Base-by-base conservation (phyloP, 2,113 vertebrate species). In the Jaculus jaculus region DNA sequence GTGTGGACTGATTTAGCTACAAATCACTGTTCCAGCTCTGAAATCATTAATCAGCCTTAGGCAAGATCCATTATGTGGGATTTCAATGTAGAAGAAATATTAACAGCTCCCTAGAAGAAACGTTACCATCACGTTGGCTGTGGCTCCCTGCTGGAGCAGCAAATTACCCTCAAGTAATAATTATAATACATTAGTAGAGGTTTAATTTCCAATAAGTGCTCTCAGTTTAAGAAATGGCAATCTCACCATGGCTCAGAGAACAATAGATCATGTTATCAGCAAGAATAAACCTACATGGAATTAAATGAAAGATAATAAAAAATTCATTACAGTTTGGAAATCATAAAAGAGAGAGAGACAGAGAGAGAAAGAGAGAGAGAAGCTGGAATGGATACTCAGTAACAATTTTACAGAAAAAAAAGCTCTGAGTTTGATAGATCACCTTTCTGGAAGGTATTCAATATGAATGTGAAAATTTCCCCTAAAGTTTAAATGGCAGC, bases 81-180 rank as follows among this genome's bases (percentile, higher is more conserved):
- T 97, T 98, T 98, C 93, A 97, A 71, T 20, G 28, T 82, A 96
- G 96, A 97, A 97, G 96, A 98, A 98, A 98, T 97, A 98, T 97
- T 97, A 98, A 95, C 86, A 7, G 84, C 91, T 98, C 94, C 92
- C 92, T 96, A 91, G 97, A 97, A 98, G 95, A 97, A 97, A 96
- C 0, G 85, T 96, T 98, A 95, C 96, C 94, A 96, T 97, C 94
- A 92, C 96, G 97, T 97, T 97, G 97, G 95, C 94, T 98, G 95
- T 71, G 97, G 97, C 97, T 98, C 97, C 98, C 97, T 98, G 96
- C 97, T 97, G 95, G 95, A 98, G 83, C 96, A 97, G 97, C 98
- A 98, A 97, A 98, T 98, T 97, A 97, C 96, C 97, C 97, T 96
- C 95, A 97, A 98, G 98, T 98, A 97, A 98, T 98, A 98, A 98